phyloP scores from a whole-genome alignment of 2,113 vertebrate species.

The Hiodon tergisus region DNA sequence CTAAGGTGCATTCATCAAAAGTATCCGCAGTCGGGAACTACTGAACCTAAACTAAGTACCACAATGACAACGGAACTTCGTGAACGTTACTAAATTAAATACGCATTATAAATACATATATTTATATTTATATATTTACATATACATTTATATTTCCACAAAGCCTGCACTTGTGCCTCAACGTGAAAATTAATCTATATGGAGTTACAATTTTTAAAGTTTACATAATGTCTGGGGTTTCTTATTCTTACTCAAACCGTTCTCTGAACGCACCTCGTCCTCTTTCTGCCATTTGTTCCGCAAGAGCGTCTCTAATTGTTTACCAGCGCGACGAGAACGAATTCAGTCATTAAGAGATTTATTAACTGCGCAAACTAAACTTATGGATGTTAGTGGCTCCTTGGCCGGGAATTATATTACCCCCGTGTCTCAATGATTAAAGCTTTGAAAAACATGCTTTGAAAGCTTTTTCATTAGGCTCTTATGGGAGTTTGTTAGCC shows the following conservation, averaged over 20 bases:
- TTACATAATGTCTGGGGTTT: not conserved
- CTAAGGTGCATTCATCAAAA: too few relatives aligned
- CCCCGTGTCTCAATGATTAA: constrained; percentile 50
- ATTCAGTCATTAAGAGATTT: constrained; percentile 49
- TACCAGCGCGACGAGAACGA: constrained; percentile 41
- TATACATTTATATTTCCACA: too few relatives aligned
- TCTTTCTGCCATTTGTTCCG: constrained; percentile 10
- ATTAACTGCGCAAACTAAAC: constrained; percentile 35
- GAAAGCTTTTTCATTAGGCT: constrained; percentile 71
- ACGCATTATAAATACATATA: too few relatives aligned
- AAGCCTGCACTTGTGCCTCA: too few relatives aligned
- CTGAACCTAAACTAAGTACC: too few relatives aligned
- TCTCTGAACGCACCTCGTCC: not conserved
- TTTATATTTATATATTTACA: too few relatives aligned
- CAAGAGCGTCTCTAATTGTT: constrained; percentile 40
- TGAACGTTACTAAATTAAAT: too few relatives aligned
- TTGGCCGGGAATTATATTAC: constrained; percentile 39
- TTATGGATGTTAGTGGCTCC: constrained; percentile 31
- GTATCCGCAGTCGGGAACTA: too few relatives aligned
- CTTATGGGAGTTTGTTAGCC: constrained; percentile 36
- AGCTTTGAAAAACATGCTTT: constrained; percentile 58
- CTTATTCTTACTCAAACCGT: not conserved
- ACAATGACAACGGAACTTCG: too few relatives aligned
- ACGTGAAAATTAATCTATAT: too few relatives aligned
- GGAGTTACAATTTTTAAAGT: not conserved